Conservation (phyloP, 2,797 vertebrate genomes). For the Hippopotamyrus pictus region DNA sequence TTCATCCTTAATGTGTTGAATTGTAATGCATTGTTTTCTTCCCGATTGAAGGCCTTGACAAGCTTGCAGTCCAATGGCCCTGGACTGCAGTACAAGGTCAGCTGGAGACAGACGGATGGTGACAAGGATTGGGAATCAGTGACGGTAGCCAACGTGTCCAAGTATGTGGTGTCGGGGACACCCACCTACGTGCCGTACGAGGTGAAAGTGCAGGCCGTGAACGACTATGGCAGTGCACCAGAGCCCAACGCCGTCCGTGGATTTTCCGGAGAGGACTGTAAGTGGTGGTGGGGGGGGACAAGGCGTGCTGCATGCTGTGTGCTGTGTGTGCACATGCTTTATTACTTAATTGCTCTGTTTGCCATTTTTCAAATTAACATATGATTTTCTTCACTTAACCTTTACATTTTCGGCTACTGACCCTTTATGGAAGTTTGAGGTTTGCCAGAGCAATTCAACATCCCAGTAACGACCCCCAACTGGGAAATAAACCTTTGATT, state of each 20-base stretch:
- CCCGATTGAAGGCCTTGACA: slow-evolving; percentile 59
- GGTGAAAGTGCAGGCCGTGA: slow-evolving; percentile 85
- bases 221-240: slow-evolving; percentile 77
- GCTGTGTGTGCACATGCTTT: neutral
- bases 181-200: slow-evolving; percentile 81
- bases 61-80: slow-evolving; percentile 87
- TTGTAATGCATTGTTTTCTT: neutral
- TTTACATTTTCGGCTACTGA: neutral
- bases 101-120: slow-evolving; percentile 80
- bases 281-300: slow-evolving; percentile 49
- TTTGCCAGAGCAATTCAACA: neutral
- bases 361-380: neutral
- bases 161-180: slow-evolving; percentile 76
- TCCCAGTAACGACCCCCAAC: neutral
- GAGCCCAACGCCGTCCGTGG: slow-evolving; percentile 69
- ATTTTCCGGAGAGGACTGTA: slow-evolving; percentile 90
- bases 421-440: neutral
- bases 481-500: neutral
- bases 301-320: neutral
- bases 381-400: neutral
- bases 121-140: slow-evolving; percentile 78
- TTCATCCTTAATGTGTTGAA: neutral
- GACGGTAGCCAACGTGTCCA: slow-evolving; percentile 76
- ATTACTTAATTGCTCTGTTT: neutral
- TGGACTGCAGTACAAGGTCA: slow-evolving; percentile 83